These are phyloP conservation scores for Chlorops oryzae DNA, from an alignment of 1,140 invertebrate species.

Conservation along the genomic window DNA sequence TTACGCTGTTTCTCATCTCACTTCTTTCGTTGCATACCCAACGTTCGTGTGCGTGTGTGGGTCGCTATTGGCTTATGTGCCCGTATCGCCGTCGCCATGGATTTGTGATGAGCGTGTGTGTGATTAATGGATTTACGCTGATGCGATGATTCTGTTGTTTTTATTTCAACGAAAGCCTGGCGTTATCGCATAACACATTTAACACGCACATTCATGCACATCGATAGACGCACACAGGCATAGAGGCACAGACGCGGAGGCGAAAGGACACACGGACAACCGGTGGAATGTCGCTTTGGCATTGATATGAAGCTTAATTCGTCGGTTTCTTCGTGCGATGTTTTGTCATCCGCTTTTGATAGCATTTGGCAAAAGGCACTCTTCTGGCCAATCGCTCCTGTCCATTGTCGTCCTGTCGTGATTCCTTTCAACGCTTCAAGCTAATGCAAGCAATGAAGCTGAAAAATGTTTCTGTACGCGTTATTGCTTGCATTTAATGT, in stretches of 20 bases:
- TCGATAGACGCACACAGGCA: neutral
- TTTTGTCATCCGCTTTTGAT: neutral
- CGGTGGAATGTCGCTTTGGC: too few species aligned
- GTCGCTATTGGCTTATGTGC: neutral
- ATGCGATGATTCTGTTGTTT: neutral
- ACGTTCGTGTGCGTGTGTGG: too few species aligned
- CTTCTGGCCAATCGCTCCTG: neutral
- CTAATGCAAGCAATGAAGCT: constrained; percentile 12
- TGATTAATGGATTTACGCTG: constrained; percentile 9
- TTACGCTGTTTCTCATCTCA: too few species aligned
- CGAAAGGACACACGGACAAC: neutral
- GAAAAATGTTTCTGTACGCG: too few species aligned
- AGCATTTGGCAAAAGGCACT: too few species aligned
- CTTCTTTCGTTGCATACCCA: too few species aligned
- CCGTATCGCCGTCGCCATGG: neutral
- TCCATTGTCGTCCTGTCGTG: neutral
- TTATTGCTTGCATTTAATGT: too few species aligned
- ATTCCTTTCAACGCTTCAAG: constrained; percentile 8
- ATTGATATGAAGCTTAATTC: constrained; percentile 3
- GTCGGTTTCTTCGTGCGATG: neutral
- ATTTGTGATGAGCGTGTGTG: too few species aligned
- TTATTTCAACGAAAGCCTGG: too few species aligned
- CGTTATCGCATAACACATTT: too few species aligned
- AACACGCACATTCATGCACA: too few species aligned
- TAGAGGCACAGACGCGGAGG: too few species aligned